Base-by-base conservation (phyloP, 30 jellyfish, hydroid and myxozoan genomes). In the Catostylus mosaicus region DNA sequence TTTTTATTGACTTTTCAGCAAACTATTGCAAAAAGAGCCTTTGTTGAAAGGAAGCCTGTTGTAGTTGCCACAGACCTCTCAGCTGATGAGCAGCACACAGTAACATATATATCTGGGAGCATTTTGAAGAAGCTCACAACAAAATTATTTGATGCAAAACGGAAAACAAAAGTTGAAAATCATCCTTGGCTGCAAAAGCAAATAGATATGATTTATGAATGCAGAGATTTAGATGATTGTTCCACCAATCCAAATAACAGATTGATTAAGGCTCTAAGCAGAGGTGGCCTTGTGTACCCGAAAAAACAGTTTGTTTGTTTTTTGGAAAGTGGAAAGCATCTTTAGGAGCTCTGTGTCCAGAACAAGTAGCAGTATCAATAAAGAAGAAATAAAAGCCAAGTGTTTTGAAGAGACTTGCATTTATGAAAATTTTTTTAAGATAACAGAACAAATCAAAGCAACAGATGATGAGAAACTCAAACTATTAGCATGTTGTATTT, bases 211-310 rank as follows among this genome's bases (percentile, higher is more conserved):
- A 76, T 76, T 52, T 76, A 30, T 54, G 87, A 76, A 76, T 76
- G 87, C 78, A 76, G 59, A 76, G 87, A 76, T 54, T 76, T 76
- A 31, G 87, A 6, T 76, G 87, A 22, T 56, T 76, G 56, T 76
- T 76, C 67, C 1, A 57, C 59, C 87, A 76, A 76, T 67, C 1
- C 38, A 6, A 75, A 54, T 57, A 75, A 33, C 76, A 75, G 54
- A 75, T 77, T 77, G 88, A 77, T 77, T 61, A 69, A 61, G 19
- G 59, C 69, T 61, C 88, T 77, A 0, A 43, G 52, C 88, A 77
- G 79, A 63, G 88, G 88, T 38, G 88, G 88, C 78, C 88, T 77
- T 32, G 52, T 30, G 79, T 77, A 77, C 63, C 79, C 88, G 48
- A 77, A 77, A 14, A 77, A 77, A 62, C 59, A 52, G 33, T 75